Conservation (phyloP, 2,797 vertebrate species). For the Atherinosoma microstoma region DNA sequence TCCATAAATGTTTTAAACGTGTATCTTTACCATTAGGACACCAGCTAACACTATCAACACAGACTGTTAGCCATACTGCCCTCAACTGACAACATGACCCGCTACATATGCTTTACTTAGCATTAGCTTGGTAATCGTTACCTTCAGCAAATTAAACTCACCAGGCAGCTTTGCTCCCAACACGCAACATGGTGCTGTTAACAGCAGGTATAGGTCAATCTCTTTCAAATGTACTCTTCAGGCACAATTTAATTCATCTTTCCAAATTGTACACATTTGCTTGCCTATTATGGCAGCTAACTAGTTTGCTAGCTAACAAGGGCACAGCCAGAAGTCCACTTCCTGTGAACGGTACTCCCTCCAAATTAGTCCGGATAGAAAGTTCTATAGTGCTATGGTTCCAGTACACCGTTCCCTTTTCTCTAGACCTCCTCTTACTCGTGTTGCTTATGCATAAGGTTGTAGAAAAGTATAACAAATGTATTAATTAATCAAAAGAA, state of each 20-base stretch:
- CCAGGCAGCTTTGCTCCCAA: conserved; percentile 79
- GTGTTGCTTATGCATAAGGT: background rate
- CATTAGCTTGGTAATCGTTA: conserved; percentile 24
- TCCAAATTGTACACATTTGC: conserved; percentile 66
- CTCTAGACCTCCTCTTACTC: too few relatives aligned
- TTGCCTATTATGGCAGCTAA: conserved; percentile 44
- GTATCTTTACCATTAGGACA: too few relatives aligned
- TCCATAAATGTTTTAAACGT: fast-evolving
- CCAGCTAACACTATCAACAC: background rate
- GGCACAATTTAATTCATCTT: conserved; percentile 73
- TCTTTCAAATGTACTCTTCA: conserved; percentile 48
- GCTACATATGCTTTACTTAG: conserved; percentile 7
- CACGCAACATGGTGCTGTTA: conserved; percentile 80
- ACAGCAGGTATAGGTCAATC: conserved; percentile 39
- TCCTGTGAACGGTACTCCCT: conserved; percentile 68
- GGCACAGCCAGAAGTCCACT: conserved; percentile 78
- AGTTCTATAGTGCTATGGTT: conserved; percentile 14
- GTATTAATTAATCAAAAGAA: background rate
- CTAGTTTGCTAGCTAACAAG: conserved; percentile 79
- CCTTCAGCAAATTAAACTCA: conserved; percentile 62
- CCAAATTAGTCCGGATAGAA: conserved; percentile 53
- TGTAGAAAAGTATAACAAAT: background rate
- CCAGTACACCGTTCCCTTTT: conserved; percentile 14
- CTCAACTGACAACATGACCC: conserved; percentile 55
- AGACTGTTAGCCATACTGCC: conserved; percentile 13